phyloP scores from a whole-genome alignment of 1,140 invertebrate species.

The Cydia amplana region DNA sequence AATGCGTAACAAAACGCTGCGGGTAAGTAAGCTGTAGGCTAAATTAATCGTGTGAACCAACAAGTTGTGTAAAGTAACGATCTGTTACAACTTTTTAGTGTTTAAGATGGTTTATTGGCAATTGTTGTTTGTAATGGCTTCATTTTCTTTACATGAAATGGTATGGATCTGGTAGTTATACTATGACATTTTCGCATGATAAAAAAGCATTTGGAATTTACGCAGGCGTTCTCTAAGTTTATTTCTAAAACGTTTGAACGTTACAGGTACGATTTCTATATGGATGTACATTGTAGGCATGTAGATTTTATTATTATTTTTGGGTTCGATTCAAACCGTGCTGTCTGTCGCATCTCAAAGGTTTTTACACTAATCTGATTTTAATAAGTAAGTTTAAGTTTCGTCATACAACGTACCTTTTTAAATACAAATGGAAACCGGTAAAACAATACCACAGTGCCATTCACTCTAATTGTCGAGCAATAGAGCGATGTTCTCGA shows the following conservation, averaged over 20 bases:
- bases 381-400: too few species aligned
- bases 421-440: not conserved
- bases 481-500: slow-evolving; percentile 23
- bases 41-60: slow-evolving; percentile 17
- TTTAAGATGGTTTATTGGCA: not conserved
- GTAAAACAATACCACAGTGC: not conserved
- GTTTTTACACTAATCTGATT: too few species aligned
- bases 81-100: slow-evolving; percentile 9
- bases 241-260: not conserved
- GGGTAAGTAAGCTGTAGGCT: not conserved
- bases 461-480: not conserved
- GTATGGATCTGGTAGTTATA: not conserved
- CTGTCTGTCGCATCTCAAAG: too few species aligned
- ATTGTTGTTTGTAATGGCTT: slow-evolving; percentile 2
- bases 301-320: too few species aligned
- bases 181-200: not conserved
- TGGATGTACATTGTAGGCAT: not conserved
- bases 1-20: slow-evolving; percentile 28
- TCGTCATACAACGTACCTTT: too few species aligned
- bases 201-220: not conserved
- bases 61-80: not conserved
- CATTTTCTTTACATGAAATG: not conserved
- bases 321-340: too few species aligned
- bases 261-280: not conserved
- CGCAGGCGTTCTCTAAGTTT: not conserved